Base-by-base conservation (phyloP, 2,113 vertebrate genomes). In the Spea bombifrons region DNA sequence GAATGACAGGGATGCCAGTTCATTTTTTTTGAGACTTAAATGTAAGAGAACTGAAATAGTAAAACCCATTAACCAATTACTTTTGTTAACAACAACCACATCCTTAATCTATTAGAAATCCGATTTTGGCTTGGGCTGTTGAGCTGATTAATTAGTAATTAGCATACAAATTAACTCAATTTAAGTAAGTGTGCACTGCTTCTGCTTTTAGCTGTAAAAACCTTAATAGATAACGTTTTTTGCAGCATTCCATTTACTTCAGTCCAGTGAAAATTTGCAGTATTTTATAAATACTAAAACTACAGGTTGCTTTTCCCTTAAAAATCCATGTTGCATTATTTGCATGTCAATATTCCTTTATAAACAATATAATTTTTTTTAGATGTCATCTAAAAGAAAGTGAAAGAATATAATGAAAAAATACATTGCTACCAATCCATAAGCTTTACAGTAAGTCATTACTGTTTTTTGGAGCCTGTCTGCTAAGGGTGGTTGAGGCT, bases 61-160 rank as follows among this genome's bases (percentile, higher is more conserved):
- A 80, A 80, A 73, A 59, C 77, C 49, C 77, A 80, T 80, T 80
- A 80, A 73, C 70, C 77, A 80, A 80, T 80, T 80, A 80, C 77
- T 80, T 72, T 48, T 57, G 61, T 80, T 80, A 57, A 72, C 63
- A 80, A 67, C 77, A 73, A 73, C 77, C 68, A 80, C 77, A 80
- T 80, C 71, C 77, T 73, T 80, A 80, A 73, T 80, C 70, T 66
- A 80, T 80, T 80, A 80, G 77, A 49, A 80, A 80, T 80, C 71
- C 64, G 71, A 80, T 80, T 73, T 67, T 59, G 71, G 71, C 63
- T 73, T 71, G 67, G 63, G 43, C 64, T 80, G 77, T 73, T 80
- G 71, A 80, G 77, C 77, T 80, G 77, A 80, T 80, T 80, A 80
- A 80, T 80, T 80, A 61, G 66, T 53, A 69, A 76, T 76, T 76